Evolutionary conservation across 2,113 vertebrate genomes (phyloP).

Genomic region (Theropithecus gelada): DNA sequence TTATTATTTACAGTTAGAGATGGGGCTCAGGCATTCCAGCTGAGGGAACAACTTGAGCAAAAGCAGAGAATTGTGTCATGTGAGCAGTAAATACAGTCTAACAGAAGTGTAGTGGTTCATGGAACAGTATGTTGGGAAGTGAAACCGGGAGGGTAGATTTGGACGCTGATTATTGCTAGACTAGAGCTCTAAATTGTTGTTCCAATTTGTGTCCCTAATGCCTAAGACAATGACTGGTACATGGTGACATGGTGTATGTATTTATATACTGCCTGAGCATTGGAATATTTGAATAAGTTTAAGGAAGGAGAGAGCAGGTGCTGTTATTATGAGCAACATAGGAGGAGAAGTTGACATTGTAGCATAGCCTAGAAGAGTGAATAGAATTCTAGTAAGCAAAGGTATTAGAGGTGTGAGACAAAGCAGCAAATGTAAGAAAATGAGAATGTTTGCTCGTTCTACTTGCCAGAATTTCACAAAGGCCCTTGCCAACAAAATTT

Average conservation of each 20-base stretch:
- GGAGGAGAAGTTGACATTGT: background rate
- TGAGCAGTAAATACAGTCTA: background rate
- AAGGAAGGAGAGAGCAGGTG: background rate
- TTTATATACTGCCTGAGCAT: background rate
- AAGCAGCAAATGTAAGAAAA: no score
- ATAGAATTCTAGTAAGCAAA: background rate
- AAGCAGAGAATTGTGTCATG: background rate
- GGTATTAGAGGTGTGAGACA: background rate
- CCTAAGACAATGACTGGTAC: background rate
- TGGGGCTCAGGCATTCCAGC: background rate
- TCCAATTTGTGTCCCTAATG: background rate
- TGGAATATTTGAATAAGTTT: constrained; percentile 19
- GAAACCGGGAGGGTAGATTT: background rate
- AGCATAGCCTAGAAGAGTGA: background rate
- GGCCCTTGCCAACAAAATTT: background rate
- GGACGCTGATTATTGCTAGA: background rate
- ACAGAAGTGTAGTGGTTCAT: background rate
- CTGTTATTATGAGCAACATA: background rate
- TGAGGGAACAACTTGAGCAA: background rate
- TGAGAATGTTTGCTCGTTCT: no score
- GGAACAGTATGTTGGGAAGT: background rate
- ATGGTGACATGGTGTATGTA: background rate
- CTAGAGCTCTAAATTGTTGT: background rate
- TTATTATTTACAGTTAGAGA: background rate
- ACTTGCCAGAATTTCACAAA: no score